Percentiles rank a stretch among this genome's conserved stretches.
phyloP scores from a whole-genome alignment of 2,797 vertebrate genomes.

The Catamblyrhynchus diadema region DNA sequence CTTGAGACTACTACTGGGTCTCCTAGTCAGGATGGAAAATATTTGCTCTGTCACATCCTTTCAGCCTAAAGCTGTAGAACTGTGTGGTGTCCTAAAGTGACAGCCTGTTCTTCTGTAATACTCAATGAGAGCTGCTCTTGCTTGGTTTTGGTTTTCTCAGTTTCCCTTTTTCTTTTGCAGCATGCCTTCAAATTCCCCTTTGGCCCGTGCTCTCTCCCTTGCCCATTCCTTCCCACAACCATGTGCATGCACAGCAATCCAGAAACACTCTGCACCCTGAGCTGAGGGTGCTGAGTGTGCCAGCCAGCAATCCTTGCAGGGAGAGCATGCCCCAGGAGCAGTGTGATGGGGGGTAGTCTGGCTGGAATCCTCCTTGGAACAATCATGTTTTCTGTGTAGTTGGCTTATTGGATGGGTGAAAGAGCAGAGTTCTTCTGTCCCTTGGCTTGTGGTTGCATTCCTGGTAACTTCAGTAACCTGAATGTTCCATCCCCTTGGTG shows the following conservation, averaged over 20 bases:
- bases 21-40: neutral
- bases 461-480: neutral
- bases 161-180: neutral
- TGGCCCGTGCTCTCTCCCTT: neutral
- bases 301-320: neutral
- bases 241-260: neutral
- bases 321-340: neutral
- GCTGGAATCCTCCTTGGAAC: neutral
- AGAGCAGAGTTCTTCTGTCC: neutral
- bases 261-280: neutral
- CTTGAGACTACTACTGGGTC: neutral
- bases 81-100: neutral
- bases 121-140: neutral
- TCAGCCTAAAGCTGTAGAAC: neutral
- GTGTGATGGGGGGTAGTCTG: accelerated
- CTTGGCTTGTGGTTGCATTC: neutral
- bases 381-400: neutral
- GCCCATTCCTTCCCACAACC: neutral
- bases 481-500: accelerated
- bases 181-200: neutral
- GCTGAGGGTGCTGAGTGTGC: accelerated
- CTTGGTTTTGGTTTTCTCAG: neutral
- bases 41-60: neutral
- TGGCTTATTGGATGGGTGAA: neutral
- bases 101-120: neutral